Evolutionary conservation across 2,113 vertebrate species (phyloP).

Genomic region (Sceloporus tristichus): DNA sequence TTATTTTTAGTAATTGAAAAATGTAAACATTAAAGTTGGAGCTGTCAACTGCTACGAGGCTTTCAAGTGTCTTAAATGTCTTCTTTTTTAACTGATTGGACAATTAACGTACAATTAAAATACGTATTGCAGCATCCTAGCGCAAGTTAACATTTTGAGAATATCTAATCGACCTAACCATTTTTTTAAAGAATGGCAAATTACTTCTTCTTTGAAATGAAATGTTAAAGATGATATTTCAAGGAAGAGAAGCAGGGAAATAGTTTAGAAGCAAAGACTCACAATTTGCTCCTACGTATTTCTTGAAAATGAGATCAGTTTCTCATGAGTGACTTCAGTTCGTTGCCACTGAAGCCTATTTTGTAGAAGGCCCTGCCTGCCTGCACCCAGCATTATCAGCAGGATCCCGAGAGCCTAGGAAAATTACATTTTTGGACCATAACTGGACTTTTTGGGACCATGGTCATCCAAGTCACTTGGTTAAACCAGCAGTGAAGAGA

Average conservation of each 20-base stretch:
- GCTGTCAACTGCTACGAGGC: slow-evolving; percentile 15
- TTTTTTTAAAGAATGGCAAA: slow-evolving; percentile 21
- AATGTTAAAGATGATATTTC: neutral
- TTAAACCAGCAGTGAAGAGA: too few relatives aligned
- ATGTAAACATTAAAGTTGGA: slow-evolving; percentile 32
- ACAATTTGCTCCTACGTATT: neutral
- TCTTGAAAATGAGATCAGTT: neutral
- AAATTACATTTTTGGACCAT: too few relatives aligned
- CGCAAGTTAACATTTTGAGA: slow-evolving; percentile 28
- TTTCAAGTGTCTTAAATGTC: slow-evolving; percentile 23
- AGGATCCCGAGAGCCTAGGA: neutral
- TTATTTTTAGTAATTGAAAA: slow-evolving; percentile 49
- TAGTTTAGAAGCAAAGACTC: neutral
- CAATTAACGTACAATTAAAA: slow-evolving; percentile 35
- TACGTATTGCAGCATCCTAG: slow-evolving; percentile 11
- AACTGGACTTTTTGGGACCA: too few relatives aligned
- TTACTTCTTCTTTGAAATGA: slow-evolving; percentile 8
- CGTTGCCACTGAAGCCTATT: neutral
- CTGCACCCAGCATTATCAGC: neutral
- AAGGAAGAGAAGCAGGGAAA: slow-evolving; percentile 6
- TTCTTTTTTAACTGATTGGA: slow-evolving; percentile 26
- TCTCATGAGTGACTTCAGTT: neutral
- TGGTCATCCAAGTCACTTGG: too few relatives aligned
- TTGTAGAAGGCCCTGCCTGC: neutral
- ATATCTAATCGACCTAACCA: slow-evolving; percentile 7